Percentiles rank a stretch among this genome's conserved stretches.
phyloP scores from a whole-genome alignment of 2,888 invertebrate species.

The Abscondita cerata region DNA sequence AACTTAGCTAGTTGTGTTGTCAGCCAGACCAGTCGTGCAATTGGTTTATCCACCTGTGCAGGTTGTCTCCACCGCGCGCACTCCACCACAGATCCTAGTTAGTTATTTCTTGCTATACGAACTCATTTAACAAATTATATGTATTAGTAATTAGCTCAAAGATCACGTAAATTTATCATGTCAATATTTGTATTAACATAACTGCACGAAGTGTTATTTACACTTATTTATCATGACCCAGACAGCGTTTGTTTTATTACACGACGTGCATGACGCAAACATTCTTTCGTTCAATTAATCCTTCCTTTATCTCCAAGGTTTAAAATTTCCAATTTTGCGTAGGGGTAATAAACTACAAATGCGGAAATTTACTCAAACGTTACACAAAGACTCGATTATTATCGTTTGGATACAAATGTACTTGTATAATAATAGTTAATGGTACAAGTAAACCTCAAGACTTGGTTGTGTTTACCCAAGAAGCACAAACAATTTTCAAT shows the following conservation, averaged over 20 bases:
- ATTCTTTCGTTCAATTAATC: no score
- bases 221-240: neutral
- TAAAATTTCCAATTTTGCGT: neutral
- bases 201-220: conserved; percentile 33
- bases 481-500: conserved; percentile 51
- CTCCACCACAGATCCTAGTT: conserved; percentile 25
- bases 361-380: neutral
- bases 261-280: no score
- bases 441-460: conserved; percentile 36
- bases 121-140: conserved; percentile 45
- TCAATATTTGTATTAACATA: conserved; percentile 44
- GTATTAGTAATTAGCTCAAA: conserved; percentile 46
- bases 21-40: conserved; percentile 46
- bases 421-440: conserved; percentile 23
- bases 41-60: conserved; percentile 48
- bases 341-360: neutral
- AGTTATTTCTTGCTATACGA: conserved; percentile 30
- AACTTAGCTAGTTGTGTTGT: conserved; percentile 52
- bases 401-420: conserved; percentile 20
- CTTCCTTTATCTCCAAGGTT: neutral
- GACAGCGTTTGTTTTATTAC: neutral
- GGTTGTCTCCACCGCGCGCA: conserved; percentile 35
- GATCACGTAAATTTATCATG: conserved; percentile 47
- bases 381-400: conserved; percentile 25
- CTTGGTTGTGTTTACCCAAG: conserved; percentile 43